Conservation (phyloP, 2,888 invertebrate genomes). For the Eristalinus aeneus region DNA sequence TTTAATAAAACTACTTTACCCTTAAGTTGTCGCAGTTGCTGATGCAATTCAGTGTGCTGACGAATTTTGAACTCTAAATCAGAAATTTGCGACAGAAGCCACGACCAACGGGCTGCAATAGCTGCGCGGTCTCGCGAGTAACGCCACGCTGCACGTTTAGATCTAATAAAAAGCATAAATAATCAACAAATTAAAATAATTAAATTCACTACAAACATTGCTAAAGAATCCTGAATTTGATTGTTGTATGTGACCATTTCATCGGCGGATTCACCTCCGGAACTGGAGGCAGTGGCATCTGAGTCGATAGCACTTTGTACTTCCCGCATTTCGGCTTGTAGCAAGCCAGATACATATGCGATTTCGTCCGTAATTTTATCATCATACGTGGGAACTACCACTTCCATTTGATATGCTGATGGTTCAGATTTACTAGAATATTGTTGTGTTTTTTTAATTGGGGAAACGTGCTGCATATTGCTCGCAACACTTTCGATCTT, state of each 20-base stretch:
- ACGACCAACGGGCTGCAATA: conserved; percentile 93
- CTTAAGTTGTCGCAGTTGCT: conserved; percentile 80
- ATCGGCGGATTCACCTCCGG: conserved; percentile 96
- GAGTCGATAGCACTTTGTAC: conserved; percentile 91
- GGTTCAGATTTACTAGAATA: conserved; percentile 3
- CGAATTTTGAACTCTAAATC: conserved; percentile 95
- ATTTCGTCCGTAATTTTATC: conserved; percentile 83
- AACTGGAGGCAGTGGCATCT: conserved; percentile 96
- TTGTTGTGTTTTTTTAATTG: conserved; percentile 58
- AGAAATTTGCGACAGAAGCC: conserved; percentile 95
- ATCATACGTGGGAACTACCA: conserved; percentile 80
- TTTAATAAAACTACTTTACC: conserved; percentile 38
- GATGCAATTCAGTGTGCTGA: conserved; percentile 91
- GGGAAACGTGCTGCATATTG: conserved; percentile 76
- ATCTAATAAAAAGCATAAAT: conserved; percentile 82
- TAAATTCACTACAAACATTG: conserved; percentile 86
- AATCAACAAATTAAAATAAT: not conserved
- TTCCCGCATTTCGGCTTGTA: conserved; percentile 87
- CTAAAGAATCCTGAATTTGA: conserved; percentile 87
- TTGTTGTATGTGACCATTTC: conserved; percentile 91
- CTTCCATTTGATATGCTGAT: conserved; percentile 67
- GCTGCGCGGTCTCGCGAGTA: conserved; percentile 90
- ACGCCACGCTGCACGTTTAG: conserved; percentile 91
- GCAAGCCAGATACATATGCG: conserved; percentile 87
- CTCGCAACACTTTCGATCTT: conserved; percentile 77